Base-by-base conservation (phyloP, 2,888 invertebrate genomes). In the Cerastis rubricosa region DNA sequence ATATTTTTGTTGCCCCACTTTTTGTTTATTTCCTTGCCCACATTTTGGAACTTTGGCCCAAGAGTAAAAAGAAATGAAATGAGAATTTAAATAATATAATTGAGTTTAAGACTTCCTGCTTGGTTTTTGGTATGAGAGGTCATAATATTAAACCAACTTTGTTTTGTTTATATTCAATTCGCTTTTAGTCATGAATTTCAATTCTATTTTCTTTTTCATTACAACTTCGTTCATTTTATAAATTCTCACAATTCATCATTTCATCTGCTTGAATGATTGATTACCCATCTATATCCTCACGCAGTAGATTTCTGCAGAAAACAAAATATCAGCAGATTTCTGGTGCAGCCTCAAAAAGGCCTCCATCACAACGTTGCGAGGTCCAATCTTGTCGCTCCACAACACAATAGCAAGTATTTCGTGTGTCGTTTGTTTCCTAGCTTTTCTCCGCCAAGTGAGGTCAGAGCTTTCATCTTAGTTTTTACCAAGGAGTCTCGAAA, bases 351-450 rank as follows among this genome's bases (percentile, higher is more conserved):
- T 70, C 25, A 84, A 85, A 87, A 83, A 85, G 51, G 76, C 71
- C 73, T 80, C 63, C 81, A 71, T 71, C 35, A 29, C 29, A 78
- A n/a, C 61, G 76, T 76, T 59, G 25, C 29, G 83, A 81, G 88
- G 88, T 87, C 89, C 90, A 91, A 92, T 92, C 91, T 91, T 87
- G 84, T 89, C 88, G 86, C 79, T 83, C 83, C 85, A 87, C 84
- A 74, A 88, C 91, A 91, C 91, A 91, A 91, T 90, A 89, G 89
- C 89, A 90, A 90, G 89, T 90, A 91, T 91, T 91, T 91, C 90
- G 89, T 89, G 85, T 92, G 90, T 92, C 91, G 89, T 90, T 92
- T 91, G 90, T 91, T 93, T 92, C 90, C 90, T 86, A 88, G 89
- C 89, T 91, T 81, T 80, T 57, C 63, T 49, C 59, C 67, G 25